Evolutionary conservation across 2,888 invertebrate species (phyloP), one percentile per base, ranked within the genome.

Genomic region (Tupiocoris notatus): DNA sequence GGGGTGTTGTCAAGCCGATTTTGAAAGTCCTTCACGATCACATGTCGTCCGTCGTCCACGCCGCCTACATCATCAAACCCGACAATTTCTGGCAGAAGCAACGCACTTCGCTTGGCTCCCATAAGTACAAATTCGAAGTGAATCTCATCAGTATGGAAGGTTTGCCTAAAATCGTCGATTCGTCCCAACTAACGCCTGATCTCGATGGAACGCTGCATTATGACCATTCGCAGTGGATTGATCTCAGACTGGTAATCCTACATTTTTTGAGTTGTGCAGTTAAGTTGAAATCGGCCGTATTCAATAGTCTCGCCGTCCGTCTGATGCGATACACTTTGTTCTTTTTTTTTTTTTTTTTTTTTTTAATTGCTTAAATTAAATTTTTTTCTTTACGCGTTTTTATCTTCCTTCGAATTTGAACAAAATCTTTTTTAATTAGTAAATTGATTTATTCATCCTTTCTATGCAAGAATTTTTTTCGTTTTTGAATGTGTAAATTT

Each of bases 61-160:
- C 93, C 85, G 97, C 96, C 81, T 94, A 95, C 84, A 96, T 99
- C 84, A 96, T 98, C 82, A 98, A 98, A 87, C 97, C 98, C 81
- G 98, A 99, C 84, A 98, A 97, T 85, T 98, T 99, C 88, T 98
- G 98, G 98, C 98, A 98, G 86, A 98, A 98, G 86, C 98, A 98
- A 86, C 92, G 97, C 84, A 96, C 97, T 81, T 96, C 95, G 81
- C 89, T 98, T 83, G 96, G 96, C 83, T 95, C 95, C 86, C 94
- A 96, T 86, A 98, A 98, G 88, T 98, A 97, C 88, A 97, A 96
- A 87, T 98, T 98, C 87, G 98, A 98, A 90, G 95, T 95, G 85
- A 86, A 93, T 84, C 93, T 98, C 88, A 94, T 98, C 85, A 96
- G 96, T 83, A 89, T 96, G 85, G 98, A 99, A 86, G 93, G 94